A percentile compares a stretch with the other conserved stretches of the same genome.
phyloP scores from a whole-genome alignment of 2,113 vertebrate species.

The Orthonyx spaldingii region DNA sequence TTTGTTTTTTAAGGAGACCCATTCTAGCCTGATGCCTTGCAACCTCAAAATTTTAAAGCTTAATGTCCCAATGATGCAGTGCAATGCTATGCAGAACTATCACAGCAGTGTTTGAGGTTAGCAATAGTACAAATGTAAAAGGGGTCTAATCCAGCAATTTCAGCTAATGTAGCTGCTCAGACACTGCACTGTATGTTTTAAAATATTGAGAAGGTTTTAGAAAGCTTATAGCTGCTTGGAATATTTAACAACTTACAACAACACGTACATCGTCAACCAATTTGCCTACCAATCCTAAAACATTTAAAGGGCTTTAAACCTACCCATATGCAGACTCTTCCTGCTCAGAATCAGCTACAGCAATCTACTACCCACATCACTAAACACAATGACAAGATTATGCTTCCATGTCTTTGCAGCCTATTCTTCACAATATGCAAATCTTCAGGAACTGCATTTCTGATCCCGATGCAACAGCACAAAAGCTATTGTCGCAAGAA shows the following conservation, averaged over 20 bases:
- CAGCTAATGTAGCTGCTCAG: not conserved
- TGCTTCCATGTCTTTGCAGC: constrained; percentile 3
- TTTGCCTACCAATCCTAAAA: not conserved
- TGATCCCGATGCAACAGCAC: constrained; percentile 10
- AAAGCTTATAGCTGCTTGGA: not conserved
- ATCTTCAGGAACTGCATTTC: constrained; percentile 28
- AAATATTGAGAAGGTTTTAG: not conserved
- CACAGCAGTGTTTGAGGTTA: not conserved
- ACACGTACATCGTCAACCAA: not conserved
- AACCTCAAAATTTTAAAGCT: not conserved
- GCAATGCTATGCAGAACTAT: not conserved
- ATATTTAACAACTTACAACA: not conserved
- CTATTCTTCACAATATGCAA: constrained; percentile 36
- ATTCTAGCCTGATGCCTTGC: not conserved
- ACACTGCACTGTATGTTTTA: not conserved
- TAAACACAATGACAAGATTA: constrained; percentile 33
- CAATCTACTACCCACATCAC: constrained; percentile 1
- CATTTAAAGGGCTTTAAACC: not conserved
- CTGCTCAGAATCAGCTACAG: not conserved
- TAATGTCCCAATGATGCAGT: not conserved
- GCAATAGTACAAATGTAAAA: not conserved
- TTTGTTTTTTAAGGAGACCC: not conserved
- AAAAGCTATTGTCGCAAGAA: constrained; percentile 14
- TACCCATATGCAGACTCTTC: not conserved
- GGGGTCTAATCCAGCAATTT: not conserved